Conservation (phyloP, 2,888 invertebrate genomes). For the Ernsta delagoae region DNA sequence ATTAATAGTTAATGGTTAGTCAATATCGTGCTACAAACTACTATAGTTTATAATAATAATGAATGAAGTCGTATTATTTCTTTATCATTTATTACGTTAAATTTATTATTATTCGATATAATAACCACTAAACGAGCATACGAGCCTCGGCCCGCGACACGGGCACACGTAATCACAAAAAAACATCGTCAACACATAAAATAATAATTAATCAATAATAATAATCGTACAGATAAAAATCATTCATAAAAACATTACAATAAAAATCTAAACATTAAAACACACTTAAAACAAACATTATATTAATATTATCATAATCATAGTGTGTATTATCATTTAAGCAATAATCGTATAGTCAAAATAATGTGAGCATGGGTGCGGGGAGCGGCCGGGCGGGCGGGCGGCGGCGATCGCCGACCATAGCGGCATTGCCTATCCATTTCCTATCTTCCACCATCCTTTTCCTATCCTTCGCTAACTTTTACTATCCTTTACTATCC, state of each 20-base stretch:
- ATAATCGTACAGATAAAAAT: slow-evolving; percentile 85
- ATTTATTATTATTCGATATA: slow-evolving; percentile 79
- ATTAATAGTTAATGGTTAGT: slow-evolving; percentile 85
- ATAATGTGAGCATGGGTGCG: slow-evolving; percentile 80
- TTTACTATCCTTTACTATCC: slow-evolving; percentile 22
- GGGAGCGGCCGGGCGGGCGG: slow-evolving; percentile 65
- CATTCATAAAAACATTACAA: slow-evolving; percentile 85
- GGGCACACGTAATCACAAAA: slow-evolving; percentile 81
- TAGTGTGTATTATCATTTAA: slow-evolving; percentile 84
- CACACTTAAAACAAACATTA: slow-evolving; percentile 85
- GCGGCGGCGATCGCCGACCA: slow-evolving; percentile 39
- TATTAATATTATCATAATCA: slow-evolving; percentile 84
- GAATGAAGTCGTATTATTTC: slow-evolving; percentile 81
- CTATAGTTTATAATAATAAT: slow-evolving; percentile 79
- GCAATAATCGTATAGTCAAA: slow-evolving; percentile 84
- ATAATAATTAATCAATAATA: slow-evolving; percentile 85
- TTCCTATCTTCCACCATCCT: slow-evolving; percentile 1
- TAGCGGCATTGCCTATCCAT: slow-evolving; percentile 27
- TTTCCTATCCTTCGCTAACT: slow-evolving; percentile 15
- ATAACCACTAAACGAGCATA: slow-evolving; percentile 79
- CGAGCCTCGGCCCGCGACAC: slow-evolving; percentile 72
- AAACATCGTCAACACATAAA: slow-evolving; percentile 85
- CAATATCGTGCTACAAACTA: slow-evolving; percentile 82
- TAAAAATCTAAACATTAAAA: slow-evolving; percentile 86
- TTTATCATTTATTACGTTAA: slow-evolving; percentile 75